Conservation (phyloP, 2,797 vertebrate species). For the Perodicticus potto region DNA sequence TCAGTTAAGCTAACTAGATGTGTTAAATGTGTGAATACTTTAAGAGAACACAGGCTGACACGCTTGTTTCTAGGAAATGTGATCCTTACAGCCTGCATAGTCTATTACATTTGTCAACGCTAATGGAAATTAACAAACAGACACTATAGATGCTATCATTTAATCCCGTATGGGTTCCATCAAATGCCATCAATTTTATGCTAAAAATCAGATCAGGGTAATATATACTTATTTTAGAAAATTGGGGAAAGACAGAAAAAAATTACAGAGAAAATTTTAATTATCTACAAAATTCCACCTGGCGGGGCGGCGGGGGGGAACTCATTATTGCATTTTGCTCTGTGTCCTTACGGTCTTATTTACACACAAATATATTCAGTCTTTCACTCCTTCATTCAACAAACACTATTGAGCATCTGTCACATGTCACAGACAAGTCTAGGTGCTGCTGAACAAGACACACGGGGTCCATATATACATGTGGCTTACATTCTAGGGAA, state of each 20-base stretch:
- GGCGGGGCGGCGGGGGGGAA: neutral
- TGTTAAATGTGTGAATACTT: slow-evolving; percentile 71
- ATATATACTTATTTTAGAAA: slow-evolving; percentile 26
- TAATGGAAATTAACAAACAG: slow-evolving; percentile 46
- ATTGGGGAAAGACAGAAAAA: neutral
- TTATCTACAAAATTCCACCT: neutral
- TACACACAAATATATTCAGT: neutral
- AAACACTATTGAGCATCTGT: neutral
- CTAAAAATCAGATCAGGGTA: slow-evolving; percentile 6
- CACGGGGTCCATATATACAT: neutral
- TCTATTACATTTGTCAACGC: slow-evolving; percentile 57
- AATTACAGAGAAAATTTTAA: neutral
- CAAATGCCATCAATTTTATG: slow-evolving; percentile 35
- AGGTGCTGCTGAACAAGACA: neutral
- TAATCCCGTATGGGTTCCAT: slow-evolving; percentile 38
- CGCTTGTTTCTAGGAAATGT: slow-evolving; percentile 62
- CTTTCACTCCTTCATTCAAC: neutral
- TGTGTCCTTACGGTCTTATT: neutral
- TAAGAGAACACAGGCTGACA: slow-evolving; percentile 49
- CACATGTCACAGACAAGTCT: neutral
- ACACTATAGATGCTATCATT: neutral
- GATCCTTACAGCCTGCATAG: slow-evolving; percentile 21
- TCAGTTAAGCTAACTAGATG: slow-evolving; percentile 66
- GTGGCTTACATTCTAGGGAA: neutral
- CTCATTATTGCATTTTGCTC: neutral